Evolutionary conservation across 2,797 vertebrate genomes (phyloP).

Genomic region (Margarornis squamiger): DNA sequence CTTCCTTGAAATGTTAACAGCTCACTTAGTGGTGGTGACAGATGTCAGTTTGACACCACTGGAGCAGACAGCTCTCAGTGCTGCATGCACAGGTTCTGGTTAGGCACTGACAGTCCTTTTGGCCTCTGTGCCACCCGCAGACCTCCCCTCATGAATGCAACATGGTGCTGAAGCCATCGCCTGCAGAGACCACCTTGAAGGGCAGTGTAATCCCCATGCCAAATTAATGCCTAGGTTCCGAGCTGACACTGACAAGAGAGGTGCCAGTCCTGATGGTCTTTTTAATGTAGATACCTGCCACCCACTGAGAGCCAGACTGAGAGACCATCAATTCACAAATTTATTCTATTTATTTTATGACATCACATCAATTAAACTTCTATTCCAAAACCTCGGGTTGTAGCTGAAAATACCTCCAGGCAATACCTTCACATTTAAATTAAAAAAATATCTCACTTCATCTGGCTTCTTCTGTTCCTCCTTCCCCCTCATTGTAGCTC

Average conservation of each 20-base stretch:
- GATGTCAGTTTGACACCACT: neutral
- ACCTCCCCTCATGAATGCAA: neutral
- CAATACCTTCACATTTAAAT: constrained; percentile 49
- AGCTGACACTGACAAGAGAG: constrained; percentile 49
- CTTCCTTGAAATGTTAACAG: neutral
- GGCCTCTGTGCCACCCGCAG: neutral
- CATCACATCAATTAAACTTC: constrained; percentile 70
- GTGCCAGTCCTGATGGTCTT: constrained; percentile 58
- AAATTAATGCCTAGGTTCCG: constrained; percentile 42
- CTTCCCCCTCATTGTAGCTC: constrained; percentile 17
- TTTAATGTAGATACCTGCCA: constrained; percentile 58
- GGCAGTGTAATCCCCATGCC: constrained; percentile 17
- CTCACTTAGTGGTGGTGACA: neutral
- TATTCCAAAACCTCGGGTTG: constrained; percentile 34
- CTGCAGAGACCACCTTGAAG: constrained; percentile 59
- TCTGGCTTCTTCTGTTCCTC: constrained; percentile 46
- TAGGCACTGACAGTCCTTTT: neutral
- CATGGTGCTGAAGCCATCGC: constrained; percentile 8
- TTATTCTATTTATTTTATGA: constrained; percentile 75
- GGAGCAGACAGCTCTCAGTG: neutral
- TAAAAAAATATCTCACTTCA: constrained; percentile 51
- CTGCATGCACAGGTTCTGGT: neutral
- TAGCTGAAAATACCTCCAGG: constrained; percentile 64
- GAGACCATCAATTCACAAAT: constrained; percentile 66
- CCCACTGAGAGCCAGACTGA: constrained; percentile 67